phyloP scores from a whole-genome alignment of 1,140 invertebrate species.

The Neodiprion pinetum region DNA sequence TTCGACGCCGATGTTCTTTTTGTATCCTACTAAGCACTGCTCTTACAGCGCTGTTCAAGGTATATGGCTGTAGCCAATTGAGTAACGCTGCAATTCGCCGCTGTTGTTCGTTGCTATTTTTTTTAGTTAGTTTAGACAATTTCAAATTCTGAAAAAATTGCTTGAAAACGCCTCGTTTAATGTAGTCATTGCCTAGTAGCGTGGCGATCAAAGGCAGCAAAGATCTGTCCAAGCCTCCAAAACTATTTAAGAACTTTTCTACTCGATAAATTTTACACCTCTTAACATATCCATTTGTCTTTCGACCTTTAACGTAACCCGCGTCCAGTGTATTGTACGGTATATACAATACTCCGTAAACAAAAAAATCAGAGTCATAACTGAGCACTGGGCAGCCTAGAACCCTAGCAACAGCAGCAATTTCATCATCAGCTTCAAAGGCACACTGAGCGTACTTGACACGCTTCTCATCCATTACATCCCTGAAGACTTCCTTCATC shows the following conservation, averaged over 20 bases:
- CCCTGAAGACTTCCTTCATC: conserved; percentile 74
- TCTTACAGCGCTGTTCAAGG: conserved; percentile 71
- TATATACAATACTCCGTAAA: conserved; percentile 84
- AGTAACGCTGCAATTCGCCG: conserved; percentile 73
- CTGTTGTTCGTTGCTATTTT: conserved; percentile 65
- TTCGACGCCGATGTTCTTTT: conserved; percentile 58
- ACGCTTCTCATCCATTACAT: conserved; percentile 69
- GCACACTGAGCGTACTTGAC: conserved; percentile 74
- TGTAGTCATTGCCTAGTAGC: conserved; percentile 87
- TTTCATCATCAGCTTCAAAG: conserved; percentile 88
- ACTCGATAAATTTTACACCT: conserved; percentile 76
- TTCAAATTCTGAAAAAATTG: conserved; percentile 75
- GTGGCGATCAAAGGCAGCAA: conserved; percentile 81
- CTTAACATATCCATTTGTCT: conserved; percentile 49
- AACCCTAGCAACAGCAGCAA: conserved; percentile 77
- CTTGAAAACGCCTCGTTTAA: conserved; percentile 71
- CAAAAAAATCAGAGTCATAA: conserved; percentile 91
- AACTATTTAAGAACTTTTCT: conserved; percentile 71
- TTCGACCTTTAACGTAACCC: conserved; percentile 30
- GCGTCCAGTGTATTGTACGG: conserved; percentile 73
- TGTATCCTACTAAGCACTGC: conserved; percentile 70
- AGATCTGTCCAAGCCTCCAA: conserved; percentile 70
- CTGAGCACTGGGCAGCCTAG: conserved; percentile 85
- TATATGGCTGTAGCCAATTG: conserved; percentile 76
- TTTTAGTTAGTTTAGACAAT: conserved; percentile 65